Percentiles rank a stretch among this genome's conserved stretches.
phyloP scores from a whole-genome alignment of 2,797 vertebrate genomes.

The Tragopan temminckii region DNA sequence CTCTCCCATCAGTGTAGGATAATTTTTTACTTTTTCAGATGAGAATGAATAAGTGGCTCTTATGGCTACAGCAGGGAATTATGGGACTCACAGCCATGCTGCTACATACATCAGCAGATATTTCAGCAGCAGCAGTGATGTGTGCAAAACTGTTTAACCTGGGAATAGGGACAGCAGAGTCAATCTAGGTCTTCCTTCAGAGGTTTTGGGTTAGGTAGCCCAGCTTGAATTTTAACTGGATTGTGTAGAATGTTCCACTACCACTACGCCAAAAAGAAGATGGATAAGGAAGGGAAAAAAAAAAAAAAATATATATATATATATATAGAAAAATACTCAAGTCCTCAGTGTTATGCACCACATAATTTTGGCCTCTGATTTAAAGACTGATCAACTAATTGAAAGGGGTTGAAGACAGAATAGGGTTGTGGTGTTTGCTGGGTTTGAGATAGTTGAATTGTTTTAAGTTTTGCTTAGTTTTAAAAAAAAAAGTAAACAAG shows the following conservation, averaged over 20 bases:
- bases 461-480: not conserved
- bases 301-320: no score
- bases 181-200: not conserved
- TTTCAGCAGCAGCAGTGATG: not conserved
- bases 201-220: not conserved
- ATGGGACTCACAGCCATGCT: accelerated
- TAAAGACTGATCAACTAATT: not conserved
- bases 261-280: not conserved
- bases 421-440: not conserved
- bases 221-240: not conserved
- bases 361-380: not conserved
- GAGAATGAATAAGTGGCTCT: not conserved
- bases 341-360: not conserved
- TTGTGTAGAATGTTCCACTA: not conserved
- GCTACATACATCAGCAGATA: not conserved
- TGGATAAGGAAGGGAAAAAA: not conserved
- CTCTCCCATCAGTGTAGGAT: not conserved
- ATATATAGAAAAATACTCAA: not conserved
- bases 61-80: not conserved
- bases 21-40: not conserved
- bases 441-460: not conserved
- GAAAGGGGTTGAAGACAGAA: not conserved
- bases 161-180: not conserved
- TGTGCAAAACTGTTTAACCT: not conserved
- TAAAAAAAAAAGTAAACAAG: no score